Evolutionary conservation across 64 coral and sea anemone species (phyloP).

Genomic region (Acropora yongei): DNA sequence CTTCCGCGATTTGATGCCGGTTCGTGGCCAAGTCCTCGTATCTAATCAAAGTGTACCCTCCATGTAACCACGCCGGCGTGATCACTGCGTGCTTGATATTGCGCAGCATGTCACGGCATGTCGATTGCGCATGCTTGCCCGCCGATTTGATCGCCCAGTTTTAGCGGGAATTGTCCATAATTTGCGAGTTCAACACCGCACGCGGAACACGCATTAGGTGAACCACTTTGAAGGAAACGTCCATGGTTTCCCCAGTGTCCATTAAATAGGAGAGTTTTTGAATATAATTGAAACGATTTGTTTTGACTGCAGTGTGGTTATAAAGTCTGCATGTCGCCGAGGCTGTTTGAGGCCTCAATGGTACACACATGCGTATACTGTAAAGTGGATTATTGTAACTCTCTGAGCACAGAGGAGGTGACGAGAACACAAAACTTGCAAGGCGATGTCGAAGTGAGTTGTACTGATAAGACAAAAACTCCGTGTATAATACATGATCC

Average conservation of each 20-base stretch:
- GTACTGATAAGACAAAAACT: constrained; percentile 95
- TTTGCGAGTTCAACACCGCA: constrained; percentile 74
- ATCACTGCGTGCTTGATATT: constrained; percentile 90
- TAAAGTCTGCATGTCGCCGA: constrained; percentile 87
- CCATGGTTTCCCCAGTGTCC: constrained; percentile 43
- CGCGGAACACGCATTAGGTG: constrained; percentile 89
- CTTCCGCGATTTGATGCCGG: constrained; percentile 85
- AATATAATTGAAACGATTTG: constrained; percentile 67
- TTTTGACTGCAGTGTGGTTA: constrained; percentile 88
- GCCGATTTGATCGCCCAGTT: constrained; percentile 73
- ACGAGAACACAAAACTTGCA: constrained; percentile 78
- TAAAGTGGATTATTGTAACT: constrained; percentile 40
- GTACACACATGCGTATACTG: constrained; percentile 88
- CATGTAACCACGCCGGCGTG: constrained; percentile 71
- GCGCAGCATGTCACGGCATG: constrained; percentile 67
- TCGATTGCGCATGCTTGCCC: constrained; percentile 50
- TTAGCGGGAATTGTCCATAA: constrained; percentile 43
- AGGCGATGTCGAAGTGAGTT: constrained; percentile 82
- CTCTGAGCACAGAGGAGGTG: constrained; percentile 87
- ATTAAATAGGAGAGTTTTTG: constrained; percentile 85
- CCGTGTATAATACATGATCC: constrained; percentile 74
- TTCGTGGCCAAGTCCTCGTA: constrained; percentile 90
- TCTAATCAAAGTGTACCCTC: constrained; percentile 85
- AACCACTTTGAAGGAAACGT: constrained; percentile 86
- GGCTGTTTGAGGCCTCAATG: constrained; percentile 66